Evolutionary conservation across 2,797 vertebrate genomes (phyloP), one percentile per base, ranked within the genome.

Genomic region (Phataginus tetradactyla): DNA sequence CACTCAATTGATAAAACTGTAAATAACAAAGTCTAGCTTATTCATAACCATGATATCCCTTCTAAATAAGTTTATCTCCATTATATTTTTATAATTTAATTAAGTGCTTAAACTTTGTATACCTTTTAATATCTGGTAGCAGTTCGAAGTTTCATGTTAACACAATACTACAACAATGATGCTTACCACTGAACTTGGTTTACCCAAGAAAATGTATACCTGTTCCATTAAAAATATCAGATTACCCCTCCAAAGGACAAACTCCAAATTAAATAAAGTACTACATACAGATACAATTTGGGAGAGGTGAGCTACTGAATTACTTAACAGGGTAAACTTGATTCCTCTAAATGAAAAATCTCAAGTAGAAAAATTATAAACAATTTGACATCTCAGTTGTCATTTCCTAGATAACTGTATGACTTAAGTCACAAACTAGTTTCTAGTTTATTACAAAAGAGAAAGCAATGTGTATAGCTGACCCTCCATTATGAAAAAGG

Each of bases 401-500:
- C 68, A 86, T 75, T 87, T 80, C 88, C 87, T 95, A 84, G 20
- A 59, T 69, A 75, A 77, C 42, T 53, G n/a, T 49, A 51, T 88
- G 49, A 59, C 69, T 78, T 83, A 92, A 42, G 37, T 96, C 53
- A 95, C 51, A 94, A 95, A 83, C 90, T 72, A 90, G 27, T 95
- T 94, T 93, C 78, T 85, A 96, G 17, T 34, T 92, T 75, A 88
- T 85, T 69, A 53, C 17, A 77, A 96, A 96, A 87, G n/a, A 69
- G 12, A 90, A 90, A 88, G 27, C 64, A 87, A 20, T 71, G 78
- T 86, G 14, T 89, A 88, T 23, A 91, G n/a, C 78, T 45, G 20
- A 55, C 1, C 23, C n/a, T 90, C 68, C 84, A 86, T 84, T 55
- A 85, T 81, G 37, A 91, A 81, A 89, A 92, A 89, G 53, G 55